Base-by-base conservation (phyloP, 2,113 vertebrate genomes). In the Odocoileus virginianus region DNA sequence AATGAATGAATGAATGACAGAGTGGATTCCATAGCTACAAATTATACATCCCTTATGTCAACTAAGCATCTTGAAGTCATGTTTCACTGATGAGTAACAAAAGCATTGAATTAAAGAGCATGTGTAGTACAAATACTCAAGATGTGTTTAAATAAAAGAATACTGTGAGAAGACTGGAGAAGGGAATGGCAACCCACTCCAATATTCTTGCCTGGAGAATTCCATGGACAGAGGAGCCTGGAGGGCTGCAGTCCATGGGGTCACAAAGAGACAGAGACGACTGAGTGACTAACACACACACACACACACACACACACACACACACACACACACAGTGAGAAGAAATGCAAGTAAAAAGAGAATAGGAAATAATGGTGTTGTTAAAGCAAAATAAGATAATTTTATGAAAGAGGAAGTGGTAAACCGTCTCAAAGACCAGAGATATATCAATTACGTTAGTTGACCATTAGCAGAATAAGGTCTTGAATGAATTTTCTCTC, bases 21-120 rank as follows among this genome's bases (percentile, higher is more conserved):
- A 64, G 1, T 81, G 47, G 40, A 54, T 76, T 91, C 19, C 17
- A 85, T 67, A 55, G 45, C 25, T 87, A 83, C 6, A 89, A 27
- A 54, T 5, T 17, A 45, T 36, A 30, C 40, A 76, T 87, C 47
- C 21, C 43, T 57, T 47, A 67, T 5, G 21, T 23, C 60, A 84
- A 13, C 17, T 92, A 91, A 85, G 27, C 30, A 93, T 90, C 47
- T 84, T 90, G 45, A 95, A 96, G n/a, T 10, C 58, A 90, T 52
- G 27, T 95, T 96, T 94, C 64, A 92, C 13, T 86, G 82, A 95
- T 82, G 47, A 96, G 28, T 55, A 96, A 92, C n/a, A 95, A 85
- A 92, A 21, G 4, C 8, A 87, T 47, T 88, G 47, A 92, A 82
- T 96, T 96, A 76, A 82, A 92, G 45, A 94, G 8, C 54, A 54